Conservation (phyloP, 2,888 invertebrate genomes). For the Hydriomena furcata region DNA sequence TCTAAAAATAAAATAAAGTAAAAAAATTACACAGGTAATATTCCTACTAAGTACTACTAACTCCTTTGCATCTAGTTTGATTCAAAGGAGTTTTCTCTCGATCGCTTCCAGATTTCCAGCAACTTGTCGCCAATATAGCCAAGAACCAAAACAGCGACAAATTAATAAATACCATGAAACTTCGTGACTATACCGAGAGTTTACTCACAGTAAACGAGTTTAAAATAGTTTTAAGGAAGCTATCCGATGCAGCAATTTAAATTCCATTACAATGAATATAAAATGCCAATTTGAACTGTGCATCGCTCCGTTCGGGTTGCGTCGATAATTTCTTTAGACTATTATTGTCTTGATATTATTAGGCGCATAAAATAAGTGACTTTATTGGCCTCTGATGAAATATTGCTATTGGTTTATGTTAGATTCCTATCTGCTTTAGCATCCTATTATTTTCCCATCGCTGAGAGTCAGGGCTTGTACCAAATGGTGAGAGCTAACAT, state of each 20-base stretch:
- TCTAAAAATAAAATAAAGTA: no score
- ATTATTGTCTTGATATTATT: conserved; percentile 38
- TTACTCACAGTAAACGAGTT: conserved; percentile 61
- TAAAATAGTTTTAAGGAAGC: conserved; percentile 66
- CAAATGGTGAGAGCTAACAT: not conserved
- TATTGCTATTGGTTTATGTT: conserved; percentile 5
- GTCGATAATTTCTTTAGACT: conserved; percentile 50
- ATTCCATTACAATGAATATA: conserved; percentile 71
- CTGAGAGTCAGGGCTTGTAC: not conserved
- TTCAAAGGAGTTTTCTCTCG: not conserved
- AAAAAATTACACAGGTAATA: no score
- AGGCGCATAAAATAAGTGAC: conserved; percentile 36
- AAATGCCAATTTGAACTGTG: conserved; percentile 66
- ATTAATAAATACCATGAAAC: conserved; percentile 62
- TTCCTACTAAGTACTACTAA: no score
- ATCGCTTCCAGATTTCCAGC: conserved; percentile 2
- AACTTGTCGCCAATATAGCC: conserved; percentile 17
- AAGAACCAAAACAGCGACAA: conserved; percentile 23
- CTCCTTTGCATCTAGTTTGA: no score
- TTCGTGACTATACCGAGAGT: conserved; percentile 63
- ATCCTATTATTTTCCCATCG: conserved; percentile 12
- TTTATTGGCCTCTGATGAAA: conserved; percentile 26
- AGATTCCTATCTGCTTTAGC: conserved; percentile 16
- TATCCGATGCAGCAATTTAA: conserved; percentile 69
- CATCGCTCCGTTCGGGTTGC: conserved; percentile 42